Evolutionary conservation across 1,140 invertebrate genomes (phyloP).

Genomic region (Spodoptera frugiperda): DNA sequence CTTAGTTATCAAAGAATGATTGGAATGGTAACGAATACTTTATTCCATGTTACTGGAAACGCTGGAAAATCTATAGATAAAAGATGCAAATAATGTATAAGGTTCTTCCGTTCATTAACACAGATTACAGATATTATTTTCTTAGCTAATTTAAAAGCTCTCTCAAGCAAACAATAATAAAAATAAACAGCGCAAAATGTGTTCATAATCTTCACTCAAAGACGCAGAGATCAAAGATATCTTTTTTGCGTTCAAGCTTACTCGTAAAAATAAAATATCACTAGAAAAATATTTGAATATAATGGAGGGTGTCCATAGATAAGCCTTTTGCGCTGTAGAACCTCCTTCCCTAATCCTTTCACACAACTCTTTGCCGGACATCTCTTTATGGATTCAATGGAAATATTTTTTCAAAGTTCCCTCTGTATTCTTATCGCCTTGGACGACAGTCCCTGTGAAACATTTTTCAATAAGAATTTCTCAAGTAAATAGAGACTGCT

Average conservation of each 20-base stretch:
- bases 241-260: constrained; percentile 52
- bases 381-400: constrained; percentile 61
- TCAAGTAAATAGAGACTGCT: too few relatives aligned
- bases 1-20: too few relatives aligned
- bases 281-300: constrained; percentile 81
- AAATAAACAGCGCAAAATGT: constrained; percentile 47
- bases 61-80: too few relatives aligned
- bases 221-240: constrained; percentile 71
- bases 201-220: constrained; percentile 49
- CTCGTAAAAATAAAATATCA: constrained; percentile 80
- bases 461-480: not conserved
- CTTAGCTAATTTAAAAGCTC: not conserved
- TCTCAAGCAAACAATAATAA: constrained; percentile 38
- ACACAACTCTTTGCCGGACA: constrained; percentile 73
- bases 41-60: too few relatives aligned
- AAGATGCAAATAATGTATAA: not conserved
- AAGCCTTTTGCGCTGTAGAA: constrained; percentile 65
- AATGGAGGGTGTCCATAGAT: constrained; percentile 72
- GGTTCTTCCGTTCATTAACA: not conserved
- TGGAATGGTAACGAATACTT: too few relatives aligned
- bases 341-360: constrained; percentile 61
- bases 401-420: constrained; percentile 39
- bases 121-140: not conserved
- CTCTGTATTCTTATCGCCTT: constrained; percentile 12
- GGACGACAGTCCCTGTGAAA: not conserved